phyloP scores from a whole-genome alignment of 2,797 vertebrate species.

The Telmatherina bonti region DNA sequence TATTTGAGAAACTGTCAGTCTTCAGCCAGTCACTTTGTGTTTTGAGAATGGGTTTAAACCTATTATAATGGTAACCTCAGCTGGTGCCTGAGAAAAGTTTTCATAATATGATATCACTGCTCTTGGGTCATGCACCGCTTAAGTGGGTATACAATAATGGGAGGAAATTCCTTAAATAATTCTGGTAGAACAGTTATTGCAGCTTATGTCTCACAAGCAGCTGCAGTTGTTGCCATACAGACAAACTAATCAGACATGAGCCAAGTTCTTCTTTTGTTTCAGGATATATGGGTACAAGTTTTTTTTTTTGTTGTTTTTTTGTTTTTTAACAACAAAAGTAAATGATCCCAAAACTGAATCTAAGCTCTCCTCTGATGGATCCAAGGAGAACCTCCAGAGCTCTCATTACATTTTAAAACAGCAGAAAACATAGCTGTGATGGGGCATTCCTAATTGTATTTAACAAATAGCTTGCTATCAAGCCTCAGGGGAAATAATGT shows the following conservation, averaged over 20 bases:
- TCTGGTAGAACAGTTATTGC: slow-evolving; percentile 28
- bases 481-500: background rate
- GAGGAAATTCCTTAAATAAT: slow-evolving; percentile 63
- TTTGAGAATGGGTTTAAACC: slow-evolving; percentile 49
- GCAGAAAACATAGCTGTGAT: background rate
- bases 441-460: slow-evolving; percentile 16
- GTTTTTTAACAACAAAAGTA: slow-evolving; percentile 60
- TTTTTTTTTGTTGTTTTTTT: too few species aligned
- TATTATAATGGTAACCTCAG: slow-evolving; percentile 53
- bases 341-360: slow-evolving; percentile 55
- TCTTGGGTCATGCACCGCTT: slow-evolving; percentile 28
- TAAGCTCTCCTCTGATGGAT: slow-evolving; percentile 27
- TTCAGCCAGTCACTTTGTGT: slow-evolving; percentile 38
- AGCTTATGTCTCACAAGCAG: slow-evolving; percentile 15
- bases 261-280: slow-evolving; percentile 21
- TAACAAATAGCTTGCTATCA: background rate
- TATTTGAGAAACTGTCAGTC: slow-evolving; percentile 66
- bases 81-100: slow-evolving; percentile 35
- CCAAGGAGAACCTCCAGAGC: slow-evolving; percentile 38
- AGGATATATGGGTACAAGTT: slow-evolving; percentile 20
- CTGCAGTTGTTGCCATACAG: background rate
- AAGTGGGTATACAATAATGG: slow-evolving; percentile 41
- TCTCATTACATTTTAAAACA: slow-evolving; percentile 31
- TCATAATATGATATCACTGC: slow-evolving; percentile 54
- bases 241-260: background rate